Percentiles rank a stretch among this genome's conserved stretches.
Evolutionary conservation across 2,113 vertebrate genomes (phyloP).

Genomic region (Aspiorhynchus laticeps): DNA sequence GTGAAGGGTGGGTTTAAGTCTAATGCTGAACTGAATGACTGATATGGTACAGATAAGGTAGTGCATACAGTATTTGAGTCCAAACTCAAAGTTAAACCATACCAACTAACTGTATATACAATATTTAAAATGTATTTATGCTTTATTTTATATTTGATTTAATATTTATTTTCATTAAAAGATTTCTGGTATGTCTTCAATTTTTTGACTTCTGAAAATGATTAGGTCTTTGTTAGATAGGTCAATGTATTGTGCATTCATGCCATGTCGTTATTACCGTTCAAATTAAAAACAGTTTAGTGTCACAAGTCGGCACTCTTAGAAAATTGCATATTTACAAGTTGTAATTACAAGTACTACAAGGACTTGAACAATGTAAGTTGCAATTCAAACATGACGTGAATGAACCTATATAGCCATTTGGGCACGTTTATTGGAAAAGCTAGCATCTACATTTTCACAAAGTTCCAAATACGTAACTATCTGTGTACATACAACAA

Average conservation of each 20-base stretch:
- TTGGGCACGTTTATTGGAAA: not conserved
- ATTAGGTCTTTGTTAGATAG: not conserved
- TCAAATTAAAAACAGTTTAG: not conserved
- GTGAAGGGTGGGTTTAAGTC: not conserved
- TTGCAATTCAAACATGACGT: too few species aligned
- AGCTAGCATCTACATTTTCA: not conserved
- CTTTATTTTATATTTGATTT: conserved; percentile 6
- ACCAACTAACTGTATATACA: conserved; percentile 5
- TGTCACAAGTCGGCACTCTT: not conserved
- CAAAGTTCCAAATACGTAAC: not conserved
- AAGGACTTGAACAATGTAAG: not conserved
- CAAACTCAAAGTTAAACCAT: not conserved
- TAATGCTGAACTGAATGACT: not conserved
- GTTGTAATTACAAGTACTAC: not conserved
- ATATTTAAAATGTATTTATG: conserved; percentile 43
- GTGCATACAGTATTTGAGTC: not conserved
- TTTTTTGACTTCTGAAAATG: too few species aligned
- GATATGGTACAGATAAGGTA: conserved; percentile 6
- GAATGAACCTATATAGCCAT: too few species aligned
- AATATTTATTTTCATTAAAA: conserved; percentile 46
- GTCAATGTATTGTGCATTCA: not conserved
- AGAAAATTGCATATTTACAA: not conserved
- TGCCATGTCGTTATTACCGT: not conserved
- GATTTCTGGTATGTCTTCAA: not conserved
- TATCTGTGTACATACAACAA: not conserved